Conservation (phyloP, 2,888 invertebrate species). For the Nemotelus nigrinus region DNA sequence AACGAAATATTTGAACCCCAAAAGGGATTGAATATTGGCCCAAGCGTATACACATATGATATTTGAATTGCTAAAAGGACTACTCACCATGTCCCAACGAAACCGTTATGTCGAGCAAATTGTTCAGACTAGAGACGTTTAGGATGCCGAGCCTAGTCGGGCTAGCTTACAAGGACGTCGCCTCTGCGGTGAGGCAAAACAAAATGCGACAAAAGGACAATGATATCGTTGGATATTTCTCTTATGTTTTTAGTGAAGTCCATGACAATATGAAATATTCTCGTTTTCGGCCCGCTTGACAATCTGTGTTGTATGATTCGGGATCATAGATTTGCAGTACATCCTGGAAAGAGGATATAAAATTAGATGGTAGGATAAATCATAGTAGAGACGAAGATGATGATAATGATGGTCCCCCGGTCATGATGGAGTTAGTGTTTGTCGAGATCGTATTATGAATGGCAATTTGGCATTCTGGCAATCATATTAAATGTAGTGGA, state of each 20-base stretch:
- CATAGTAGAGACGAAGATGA: neutral
- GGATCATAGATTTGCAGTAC: neutral
- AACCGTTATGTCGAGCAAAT: slow-evolving; percentile 22
- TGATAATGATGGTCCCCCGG: neutral
- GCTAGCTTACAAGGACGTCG: neutral
- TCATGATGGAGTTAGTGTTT: slow-evolving; percentile 21
- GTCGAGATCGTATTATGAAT: slow-evolving; percentile 18
- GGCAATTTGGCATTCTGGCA: slow-evolving; percentile 27
- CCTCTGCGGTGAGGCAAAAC: neutral
- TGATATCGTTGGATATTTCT: slow-evolving; percentile 15
- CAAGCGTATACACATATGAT: neutral
- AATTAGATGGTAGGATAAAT: slow-evolving; percentile 2
- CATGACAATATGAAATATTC: slow-evolving; percentile 7
- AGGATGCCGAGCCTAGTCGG: neutral
- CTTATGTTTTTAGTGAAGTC: slow-evolving; percentile 10
- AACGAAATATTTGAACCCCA: slow-evolving; percentile 19
- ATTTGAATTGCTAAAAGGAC: slow-evolving; percentile 25
- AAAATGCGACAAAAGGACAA: slow-evolving; percentile 9
- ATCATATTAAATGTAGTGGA: slow-evolving; percentile 20
- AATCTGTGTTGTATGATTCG: neutral
- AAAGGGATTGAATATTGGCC: slow-evolving; percentile 31
- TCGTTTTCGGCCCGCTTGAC: neutral
- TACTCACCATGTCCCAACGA: neutral
- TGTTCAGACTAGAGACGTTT: slow-evolving; percentile 19
- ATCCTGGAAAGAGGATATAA: neutral